phyloP scores from a whole-genome alignment of 2,113 vertebrate genomes.

The Phocoena phocoena region DNA sequence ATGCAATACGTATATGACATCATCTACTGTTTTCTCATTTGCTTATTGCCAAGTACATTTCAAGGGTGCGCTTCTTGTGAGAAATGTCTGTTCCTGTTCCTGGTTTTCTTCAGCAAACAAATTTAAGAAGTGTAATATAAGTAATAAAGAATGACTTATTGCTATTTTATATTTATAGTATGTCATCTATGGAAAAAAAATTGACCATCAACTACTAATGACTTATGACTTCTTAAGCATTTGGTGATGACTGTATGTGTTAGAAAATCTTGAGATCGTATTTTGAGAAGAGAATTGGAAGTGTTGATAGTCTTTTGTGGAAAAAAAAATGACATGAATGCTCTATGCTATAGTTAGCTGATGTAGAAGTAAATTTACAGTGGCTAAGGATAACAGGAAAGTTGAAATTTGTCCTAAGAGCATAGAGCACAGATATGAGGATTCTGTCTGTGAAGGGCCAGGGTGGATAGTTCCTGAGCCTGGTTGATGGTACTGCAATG shows the following conservation, averaged over 20 bases:
- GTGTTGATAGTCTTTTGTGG: neutral
- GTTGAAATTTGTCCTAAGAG: neutral
- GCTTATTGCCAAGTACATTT: conserved; percentile 23
- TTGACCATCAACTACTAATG: neutral
- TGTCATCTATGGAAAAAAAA: conserved; percentile 18
- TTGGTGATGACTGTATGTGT: neutral
- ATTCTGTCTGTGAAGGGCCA: neutral
- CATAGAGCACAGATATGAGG: neutral
- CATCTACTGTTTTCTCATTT: neutral
- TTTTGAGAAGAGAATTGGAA: neutral
- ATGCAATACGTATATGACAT: neutral
- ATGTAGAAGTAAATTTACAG: neutral
- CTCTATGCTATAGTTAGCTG: neutral
- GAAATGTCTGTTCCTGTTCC: neutral
- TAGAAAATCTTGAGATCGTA: neutral
- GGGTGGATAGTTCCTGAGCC: neutral
- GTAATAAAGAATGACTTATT: conserved; percentile 32
- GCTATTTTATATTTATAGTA: neutral
- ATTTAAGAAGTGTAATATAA: conserved; percentile 15
- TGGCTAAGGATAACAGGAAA: neutral
- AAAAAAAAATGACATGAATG: neutral
- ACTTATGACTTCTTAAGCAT: neutral
- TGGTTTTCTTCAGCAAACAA: conserved; percentile 24
- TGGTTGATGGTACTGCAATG: neutral
- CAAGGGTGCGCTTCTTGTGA: neutral